Conservation (phyloP, 2,888 invertebrate species). For the Phengaris alcon region DNA sequence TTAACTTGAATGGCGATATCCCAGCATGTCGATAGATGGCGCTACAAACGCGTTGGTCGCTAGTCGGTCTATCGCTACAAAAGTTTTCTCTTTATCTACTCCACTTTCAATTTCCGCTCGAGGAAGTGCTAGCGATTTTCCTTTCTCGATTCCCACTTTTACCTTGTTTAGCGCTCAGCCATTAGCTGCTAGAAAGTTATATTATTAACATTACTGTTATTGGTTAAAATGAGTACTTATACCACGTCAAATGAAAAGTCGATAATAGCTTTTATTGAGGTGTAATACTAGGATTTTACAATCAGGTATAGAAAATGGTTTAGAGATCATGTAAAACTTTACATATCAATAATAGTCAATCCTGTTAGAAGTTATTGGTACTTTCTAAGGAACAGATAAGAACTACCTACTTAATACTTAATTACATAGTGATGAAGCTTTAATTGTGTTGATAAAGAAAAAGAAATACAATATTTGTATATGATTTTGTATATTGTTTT, state of each 20-base stretch:
- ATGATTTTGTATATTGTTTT: no score
- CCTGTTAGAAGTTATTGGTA: no score
- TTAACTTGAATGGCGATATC: not conserved
- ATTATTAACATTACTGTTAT: conserved; percentile 29
- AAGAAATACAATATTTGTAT: no score
- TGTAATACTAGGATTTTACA: conserved; percentile 1
- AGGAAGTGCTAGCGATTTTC: conserved; percentile 73
- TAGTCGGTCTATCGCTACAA: conserved; percentile 40
- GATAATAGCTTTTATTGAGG: not conserved
- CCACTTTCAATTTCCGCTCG: conserved; percentile 76
- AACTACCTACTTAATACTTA: no score
- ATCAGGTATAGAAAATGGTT: not conserved
- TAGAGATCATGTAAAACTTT: conserved; percentile 6
- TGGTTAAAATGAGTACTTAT: not conserved
- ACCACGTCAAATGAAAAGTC: conserved; percentile 14
- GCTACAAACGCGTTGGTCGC: conserved; percentile 33
- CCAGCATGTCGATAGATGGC: conserved; percentile 49
- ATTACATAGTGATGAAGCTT: no score
- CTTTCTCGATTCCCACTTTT: conserved; percentile 71
- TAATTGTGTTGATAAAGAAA: no score
- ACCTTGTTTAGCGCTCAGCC: conserved; percentile 47
- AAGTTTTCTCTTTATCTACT: conserved; percentile 67
- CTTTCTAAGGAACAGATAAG: no score
- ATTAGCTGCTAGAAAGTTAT: conserved; percentile 51
- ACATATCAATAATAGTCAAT: not conserved